Evolutionary conservation across 2,888 invertebrate genomes (phyloP).

Genomic region (Drosophila barbarae): DNA sequence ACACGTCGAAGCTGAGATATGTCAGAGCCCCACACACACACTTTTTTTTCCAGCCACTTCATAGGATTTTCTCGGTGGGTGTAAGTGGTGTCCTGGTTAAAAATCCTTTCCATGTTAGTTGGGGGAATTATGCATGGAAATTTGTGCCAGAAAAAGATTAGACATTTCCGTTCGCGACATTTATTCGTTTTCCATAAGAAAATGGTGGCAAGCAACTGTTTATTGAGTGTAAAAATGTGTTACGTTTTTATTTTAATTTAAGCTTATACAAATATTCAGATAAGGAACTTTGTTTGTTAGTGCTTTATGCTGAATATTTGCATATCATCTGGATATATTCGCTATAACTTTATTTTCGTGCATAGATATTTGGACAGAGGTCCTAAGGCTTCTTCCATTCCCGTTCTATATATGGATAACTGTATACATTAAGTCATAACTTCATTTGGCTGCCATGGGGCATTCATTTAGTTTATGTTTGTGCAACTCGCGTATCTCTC

Average conservation of each 20-base stretch:
- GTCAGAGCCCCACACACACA: constrained; percentile 6
- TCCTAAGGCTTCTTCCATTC: neutral
- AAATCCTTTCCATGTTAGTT: constrained; percentile 22
- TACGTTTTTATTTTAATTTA: neutral
- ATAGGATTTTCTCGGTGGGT: constrained; percentile 7
- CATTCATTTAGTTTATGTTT: constrained; percentile 60
- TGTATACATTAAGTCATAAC: constrained; percentile 67
- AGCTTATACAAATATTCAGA: neutral
- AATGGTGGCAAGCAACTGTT: neutral
- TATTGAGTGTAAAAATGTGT: constrained; percentile 1
- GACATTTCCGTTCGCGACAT: constrained; percentile 1
- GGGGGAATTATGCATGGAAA: constrained; percentile 13
- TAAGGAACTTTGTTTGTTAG: neutral
- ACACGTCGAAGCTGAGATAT: constrained; percentile 56
- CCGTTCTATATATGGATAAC: constrained; percentile 21
- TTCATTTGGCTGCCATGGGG: constrained; percentile 55
- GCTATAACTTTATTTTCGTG: constrained; percentile 4
- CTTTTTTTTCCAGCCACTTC: constrained; percentile 9
- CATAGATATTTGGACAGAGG: constrained; percentile 6
- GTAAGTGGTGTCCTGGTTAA: constrained; percentile 18
- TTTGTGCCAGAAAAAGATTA: constrained; percentile 12
- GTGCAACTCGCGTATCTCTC: constrained; percentile 36
- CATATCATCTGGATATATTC: constrained; percentile 8
- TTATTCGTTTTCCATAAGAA: constrained; percentile 9
- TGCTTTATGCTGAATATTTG: neutral